phyloP scores from a whole-genome alignment of 64 coral and sea anemone species.

The Acropora yongei region DNA sequence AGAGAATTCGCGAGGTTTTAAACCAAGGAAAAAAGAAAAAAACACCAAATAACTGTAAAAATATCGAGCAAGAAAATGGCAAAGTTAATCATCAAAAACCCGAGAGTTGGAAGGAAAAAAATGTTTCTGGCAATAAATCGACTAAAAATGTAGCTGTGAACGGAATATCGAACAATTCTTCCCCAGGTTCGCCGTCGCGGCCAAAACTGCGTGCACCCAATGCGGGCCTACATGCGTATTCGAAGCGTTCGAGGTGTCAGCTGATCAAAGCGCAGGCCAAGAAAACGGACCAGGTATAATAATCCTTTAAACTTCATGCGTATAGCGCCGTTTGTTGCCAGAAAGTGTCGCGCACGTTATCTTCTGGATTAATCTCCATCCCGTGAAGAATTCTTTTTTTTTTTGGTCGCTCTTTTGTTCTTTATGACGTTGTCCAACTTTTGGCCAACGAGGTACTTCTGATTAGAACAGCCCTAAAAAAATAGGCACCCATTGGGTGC shows the following conservation, averaged over 20 bases:
- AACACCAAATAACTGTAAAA: conserved; percentile 22
- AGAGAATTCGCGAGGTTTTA: conserved; percentile 56
- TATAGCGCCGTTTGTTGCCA: too few relatives aligned
- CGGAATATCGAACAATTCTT: not conserved
- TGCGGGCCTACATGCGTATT: conserved; percentile 65
- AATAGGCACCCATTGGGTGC: too few relatives aligned
- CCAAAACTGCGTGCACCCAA: not conserved
- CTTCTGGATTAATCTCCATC: too few relatives aligned
- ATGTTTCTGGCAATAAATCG: conserved; percentile 31
- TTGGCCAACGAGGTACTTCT: too few relatives aligned
- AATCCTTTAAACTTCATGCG: too few relatives aligned
- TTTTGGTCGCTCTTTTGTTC: too few relatives aligned
- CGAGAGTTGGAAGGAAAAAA: conserved; percentile 1
- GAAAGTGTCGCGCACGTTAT: too few relatives aligned
- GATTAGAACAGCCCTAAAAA: too few relatives aligned
- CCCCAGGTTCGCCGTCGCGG: not conserved
- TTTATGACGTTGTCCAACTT: too few relatives aligned
- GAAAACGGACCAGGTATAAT: not conserved
- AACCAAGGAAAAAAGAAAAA: conserved; percentile 59
- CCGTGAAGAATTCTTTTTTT: too few relatives aligned
- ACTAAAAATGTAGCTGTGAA: conserved; percentile 5
- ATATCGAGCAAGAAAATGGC: not conserved
- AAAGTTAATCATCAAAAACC: too few relatives aligned
- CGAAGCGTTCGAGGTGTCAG: conserved; percentile 55
- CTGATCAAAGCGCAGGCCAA: not conserved